These are phyloP conservation scores for Lophochroa leadbeateri DNA, from an alignment of 2,113 vertebrate species.

Conservation along the genomic window DNA sequence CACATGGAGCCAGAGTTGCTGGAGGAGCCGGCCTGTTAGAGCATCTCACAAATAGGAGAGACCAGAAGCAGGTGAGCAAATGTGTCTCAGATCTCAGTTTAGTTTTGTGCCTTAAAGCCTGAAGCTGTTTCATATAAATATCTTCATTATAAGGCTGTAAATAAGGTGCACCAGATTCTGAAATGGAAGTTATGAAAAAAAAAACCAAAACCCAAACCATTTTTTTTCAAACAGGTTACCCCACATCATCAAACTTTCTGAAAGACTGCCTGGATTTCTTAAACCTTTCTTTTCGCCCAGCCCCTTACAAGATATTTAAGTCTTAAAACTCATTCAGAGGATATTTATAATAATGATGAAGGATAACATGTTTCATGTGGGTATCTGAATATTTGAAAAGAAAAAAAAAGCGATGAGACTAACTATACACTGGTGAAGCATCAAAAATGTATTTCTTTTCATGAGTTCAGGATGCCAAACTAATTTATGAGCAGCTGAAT, in stretches of 20 bases:
- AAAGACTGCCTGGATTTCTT: not conserved
- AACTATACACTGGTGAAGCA: not conserved
- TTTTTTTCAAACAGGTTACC: not conserved
- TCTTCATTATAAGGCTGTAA: not conserved
- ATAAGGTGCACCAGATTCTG: not conserved
- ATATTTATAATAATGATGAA: not conserved
- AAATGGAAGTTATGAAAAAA: not conserved
- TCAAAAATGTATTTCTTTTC: constrained; percentile 13
- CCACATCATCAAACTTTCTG: not conserved
- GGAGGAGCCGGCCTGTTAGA: not conserved
- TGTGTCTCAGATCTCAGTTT: not conserved
- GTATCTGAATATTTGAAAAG: not conserved
- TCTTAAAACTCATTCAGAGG: not conserved
- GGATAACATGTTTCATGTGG: not conserved
- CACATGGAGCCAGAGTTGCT: not conserved
- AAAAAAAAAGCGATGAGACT: not conserved
- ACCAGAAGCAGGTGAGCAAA: constrained; percentile 1
- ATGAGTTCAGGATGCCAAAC: not conserved
- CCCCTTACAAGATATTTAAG: not conserved
- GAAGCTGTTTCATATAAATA: not conserved
- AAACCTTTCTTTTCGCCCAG: not conserved
- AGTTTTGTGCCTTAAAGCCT: not conserved
- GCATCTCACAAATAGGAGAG: not conserved
- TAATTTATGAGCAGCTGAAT: constrained; percentile 38
- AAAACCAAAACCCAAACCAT: not conserved